Evolutionary conservation across 2,113 vertebrate species (phyloP), one percentile per base, ranked within the genome.

Genomic region (Perca flavescens): DNA sequence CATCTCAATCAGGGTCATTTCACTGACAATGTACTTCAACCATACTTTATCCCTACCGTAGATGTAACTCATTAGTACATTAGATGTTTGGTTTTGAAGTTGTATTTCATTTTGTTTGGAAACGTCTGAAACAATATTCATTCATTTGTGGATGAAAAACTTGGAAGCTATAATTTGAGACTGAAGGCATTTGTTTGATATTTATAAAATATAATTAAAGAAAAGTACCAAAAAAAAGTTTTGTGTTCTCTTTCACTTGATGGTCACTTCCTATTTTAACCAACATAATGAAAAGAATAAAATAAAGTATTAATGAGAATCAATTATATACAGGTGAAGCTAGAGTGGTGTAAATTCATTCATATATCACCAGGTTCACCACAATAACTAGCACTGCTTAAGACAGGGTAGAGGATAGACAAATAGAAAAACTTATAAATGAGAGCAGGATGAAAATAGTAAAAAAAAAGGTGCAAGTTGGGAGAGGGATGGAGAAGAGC

Each of bases 1-100:
- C 86, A 19, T 90, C 89, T 91, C 67, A 83, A 84, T 91, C 67
- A 88, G 75, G 47, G 31, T 52, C 14, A 53, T 50, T 90, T 84
- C 63, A 74, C 81, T 76, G 74, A 72, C 52, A 60, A 77, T 74
- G 36, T 58, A 65, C 62, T 50, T 49, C 16, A 11, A 50, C 52
- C n/a, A 21, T 4, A 13, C 34, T 60, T 64, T 40, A 61, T 67
- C 17, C 47, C 74, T 49, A 6, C 66, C 74, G 46, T 43, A 28
- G 34, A 34, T 62, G 17, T 28, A 80, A 21, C 62, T 85, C 58
- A 86, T 86, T 88, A 82, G 58, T 22, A 36, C 43, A 57, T 88
- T 88, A 74, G 13, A 73, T 46, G 40, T 54, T 72, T 61, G 63
- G 16, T 53, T 82, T 12, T 43, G 1, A 13, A 17, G 22, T 57